Evolutionary conservation across 2,797 vertebrate genomes (phyloP), one percentile per base, ranked within the genome.

Genomic region (Sparus aurata): DNA sequence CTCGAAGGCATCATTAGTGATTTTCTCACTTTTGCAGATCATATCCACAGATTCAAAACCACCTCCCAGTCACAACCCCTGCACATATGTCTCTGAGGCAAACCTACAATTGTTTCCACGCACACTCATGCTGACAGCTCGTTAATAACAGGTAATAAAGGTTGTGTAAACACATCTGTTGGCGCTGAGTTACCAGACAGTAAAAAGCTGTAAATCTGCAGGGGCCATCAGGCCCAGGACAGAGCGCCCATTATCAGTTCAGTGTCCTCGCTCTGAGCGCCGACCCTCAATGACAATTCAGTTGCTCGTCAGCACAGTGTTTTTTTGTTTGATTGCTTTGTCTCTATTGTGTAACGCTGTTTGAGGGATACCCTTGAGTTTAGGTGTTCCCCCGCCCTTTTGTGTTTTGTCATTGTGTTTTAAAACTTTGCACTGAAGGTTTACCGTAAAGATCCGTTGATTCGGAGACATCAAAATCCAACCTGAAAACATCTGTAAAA

Each of bases 91-190:
- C 66, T 82, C 59, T 62, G 75, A 81, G 72, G 69, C 75, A 77
- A 85, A 80, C 83, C 71, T 83, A 75, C 83, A 82, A 75, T 90
- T 87, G 87, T 90, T 85, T 85, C 55, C 80, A 82, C 80, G 82
- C 78, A 67, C 79, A 66, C 83, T 82, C 83, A 85, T 59, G 83
- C 84, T 88, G 86, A 92, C 90, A 90, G 88, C 91, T 91, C 53
- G 59, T 91, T 93, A 94, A 93, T 93, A 87, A 87, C 84, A 89
- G 85, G 86, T 87, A 91, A 88, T 94, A 94, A 95, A 94, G 82
- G 86, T 79, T 85, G 83, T 87, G 92, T 94, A 93, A 94, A 94
- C 92, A 93, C 92, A 94, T 94, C 92, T 94, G 93, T 90, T 89
- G 88, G 83, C 76, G 69, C 91, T 77, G 90, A 73, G 88, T 91